Conservation (phyloP, 2,113 vertebrate species). For the Brachyhypopomus gauderio region DNA sequence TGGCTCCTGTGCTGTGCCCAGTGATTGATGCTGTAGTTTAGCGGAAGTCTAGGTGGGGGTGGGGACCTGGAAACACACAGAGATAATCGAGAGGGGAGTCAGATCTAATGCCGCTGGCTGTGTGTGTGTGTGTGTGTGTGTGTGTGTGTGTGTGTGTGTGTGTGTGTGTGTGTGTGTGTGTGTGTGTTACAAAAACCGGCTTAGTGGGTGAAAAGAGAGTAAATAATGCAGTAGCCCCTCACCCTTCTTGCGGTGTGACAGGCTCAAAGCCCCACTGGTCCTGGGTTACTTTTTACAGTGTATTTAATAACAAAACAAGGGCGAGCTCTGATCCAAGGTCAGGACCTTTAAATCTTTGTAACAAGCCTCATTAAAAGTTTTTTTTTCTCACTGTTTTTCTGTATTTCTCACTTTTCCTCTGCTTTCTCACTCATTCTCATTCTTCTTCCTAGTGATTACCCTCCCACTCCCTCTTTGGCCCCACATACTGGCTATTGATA, state of each 20-base stretch:
- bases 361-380: too few species aligned
- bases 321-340: too few species aligned
- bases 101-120: too few species aligned
- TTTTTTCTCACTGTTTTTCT: too few species aligned
- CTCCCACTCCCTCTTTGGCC: conserved; percentile 12
- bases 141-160: conserved; percentile 33
- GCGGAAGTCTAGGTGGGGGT: neutral
- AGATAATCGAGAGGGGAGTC: neutral
- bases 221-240: too few species aligned
- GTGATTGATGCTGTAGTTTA: conserved; percentile 36
- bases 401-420: neutral
- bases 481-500: conserved; percentile 3
- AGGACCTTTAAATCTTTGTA: too few species aligned
- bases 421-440: conserved; percentile 23
- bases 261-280: too few species aligned
- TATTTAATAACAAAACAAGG: too few species aligned
- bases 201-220: too few species aligned
- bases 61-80: neutral
- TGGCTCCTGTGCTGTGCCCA: conserved; percentile 10
- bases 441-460: neutral
- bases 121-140: conserved; percentile 33
- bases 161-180: conserved; percentile 14
- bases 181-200: conserved; percentile 4
- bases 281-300: too few species aligned
- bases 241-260: too few species aligned